Evolutionary conservation across 1,140 invertebrate species (phyloP).

Genomic region (Cepaea nemoralis): DNA sequence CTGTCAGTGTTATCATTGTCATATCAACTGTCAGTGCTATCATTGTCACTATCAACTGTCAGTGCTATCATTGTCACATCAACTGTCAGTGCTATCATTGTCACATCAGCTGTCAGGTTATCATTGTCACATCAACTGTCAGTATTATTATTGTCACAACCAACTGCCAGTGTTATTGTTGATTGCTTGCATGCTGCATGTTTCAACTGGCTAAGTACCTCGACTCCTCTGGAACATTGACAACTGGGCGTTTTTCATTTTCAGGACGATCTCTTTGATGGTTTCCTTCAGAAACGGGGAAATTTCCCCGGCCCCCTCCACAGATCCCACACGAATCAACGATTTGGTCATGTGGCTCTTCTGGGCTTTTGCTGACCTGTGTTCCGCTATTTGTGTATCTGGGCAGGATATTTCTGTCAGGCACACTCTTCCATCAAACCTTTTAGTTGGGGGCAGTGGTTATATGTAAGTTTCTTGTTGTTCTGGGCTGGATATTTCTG

Average conservation of each 20-base stretch:
- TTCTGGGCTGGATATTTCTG: neutral
- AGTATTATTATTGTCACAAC: too few species aligned
- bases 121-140: too few species aligned
- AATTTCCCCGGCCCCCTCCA: constrained; percentile 53
- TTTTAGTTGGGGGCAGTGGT: constrained; percentile 44
- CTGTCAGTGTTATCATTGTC: too few species aligned
- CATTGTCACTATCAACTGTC: too few species aligned
- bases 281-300: constrained; percentile 62
- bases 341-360: constrained; percentile 63
- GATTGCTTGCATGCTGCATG: too few species aligned
- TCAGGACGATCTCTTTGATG: constrained; percentile 68
- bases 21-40: too few species aligned
- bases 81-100: too few species aligned
- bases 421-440: constrained; percentile 50
- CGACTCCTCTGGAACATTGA: too few species aligned
- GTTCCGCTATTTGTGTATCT: constrained; percentile 65
- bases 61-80: too few species aligned
- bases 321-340: constrained; percentile 51
- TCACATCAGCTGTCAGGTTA: too few species aligned
- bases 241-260: constrained; percentile 34
- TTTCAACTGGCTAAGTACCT: too few species aligned
- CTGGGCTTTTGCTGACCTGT: constrained; percentile 63
- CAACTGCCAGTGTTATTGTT: too few species aligned
- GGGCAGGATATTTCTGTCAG: constrained; percentile 48
- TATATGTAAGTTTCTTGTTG: constrained; percentile 51